These are phyloP conservation scores for Nephrocerus scutellatus DNA, from an alignment of 2,888 invertebrate genomes.

Conservation along the genomic window DNA sequence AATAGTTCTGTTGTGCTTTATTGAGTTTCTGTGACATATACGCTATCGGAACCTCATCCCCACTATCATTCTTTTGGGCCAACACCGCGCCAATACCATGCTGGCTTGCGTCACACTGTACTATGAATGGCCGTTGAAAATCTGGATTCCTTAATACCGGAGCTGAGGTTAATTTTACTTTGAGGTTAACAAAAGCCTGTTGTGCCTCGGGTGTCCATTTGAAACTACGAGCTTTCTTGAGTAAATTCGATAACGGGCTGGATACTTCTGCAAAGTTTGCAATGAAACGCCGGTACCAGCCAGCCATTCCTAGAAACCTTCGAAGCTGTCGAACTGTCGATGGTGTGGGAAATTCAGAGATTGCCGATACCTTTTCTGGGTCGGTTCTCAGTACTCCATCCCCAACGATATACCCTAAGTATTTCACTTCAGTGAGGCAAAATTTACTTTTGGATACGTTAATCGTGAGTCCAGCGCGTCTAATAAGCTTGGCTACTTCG, in stretches of 20 bases:
- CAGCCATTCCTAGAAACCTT: conserved; percentile 20
- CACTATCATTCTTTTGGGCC: conserved; percentile 9
- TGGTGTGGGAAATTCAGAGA: conserved; percentile 13
- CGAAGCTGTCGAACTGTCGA: conserved; percentile 13
- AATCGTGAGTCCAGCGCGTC: conserved; percentile 5
- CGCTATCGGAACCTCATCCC: conserved; percentile 13
- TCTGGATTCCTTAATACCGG: conserved; percentile 15
- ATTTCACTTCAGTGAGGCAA: conserved; percentile 12
- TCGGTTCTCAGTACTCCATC: conserved; percentile 12
- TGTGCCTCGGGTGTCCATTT: not conserved
- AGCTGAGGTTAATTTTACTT: conserved; percentile 3
- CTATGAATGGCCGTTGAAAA: conserved; percentile 15
- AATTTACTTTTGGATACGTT: conserved; percentile 16
- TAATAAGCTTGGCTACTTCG: conserved; percentile 1
- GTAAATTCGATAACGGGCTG: conserved; percentile 15
- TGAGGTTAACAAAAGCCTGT: not conserved
- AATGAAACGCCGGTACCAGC: conserved; percentile 21
- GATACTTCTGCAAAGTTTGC: conserved; percentile 16
- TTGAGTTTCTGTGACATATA: conserved; percentile 9
- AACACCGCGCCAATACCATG: conserved; percentile 15
- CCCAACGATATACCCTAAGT: conserved; percentile 16
- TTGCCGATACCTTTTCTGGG: conserved; percentile 14
- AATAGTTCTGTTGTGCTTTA: conserved; percentile 1
- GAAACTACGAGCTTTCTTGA: conserved; percentile 9
- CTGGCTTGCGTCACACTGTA: conserved; percentile 18